These are phyloP conservation scores for Ypsolopha scabrella DNA, from an alignment of 2,888 invertebrate genomes.

Conservation along the genomic window DNA sequence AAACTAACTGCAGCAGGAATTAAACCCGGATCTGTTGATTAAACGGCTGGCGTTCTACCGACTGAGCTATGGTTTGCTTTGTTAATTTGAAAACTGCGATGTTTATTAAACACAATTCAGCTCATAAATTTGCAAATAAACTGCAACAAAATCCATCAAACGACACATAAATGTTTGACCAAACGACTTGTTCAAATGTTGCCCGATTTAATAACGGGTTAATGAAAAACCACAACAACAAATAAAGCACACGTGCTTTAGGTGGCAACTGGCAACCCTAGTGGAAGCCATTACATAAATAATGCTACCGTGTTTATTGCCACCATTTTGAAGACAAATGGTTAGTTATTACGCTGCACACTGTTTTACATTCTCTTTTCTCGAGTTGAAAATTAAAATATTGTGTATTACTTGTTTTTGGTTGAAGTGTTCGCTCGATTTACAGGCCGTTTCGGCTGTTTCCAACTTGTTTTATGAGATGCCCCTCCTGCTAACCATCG, in stretches of 20 bases:
- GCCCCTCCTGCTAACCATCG: background rate
- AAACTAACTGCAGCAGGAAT: no score
- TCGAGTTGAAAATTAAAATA: constrained; percentile 65
- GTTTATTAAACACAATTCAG: no score
- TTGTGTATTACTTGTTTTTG: constrained; percentile 50
- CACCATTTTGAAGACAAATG: constrained; percentile 70
- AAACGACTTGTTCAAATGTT: constrained; percentile 6
- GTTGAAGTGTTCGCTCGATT: background rate
- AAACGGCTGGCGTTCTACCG: no score
- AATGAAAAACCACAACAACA: constrained; percentile 61
- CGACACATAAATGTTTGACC: no score
- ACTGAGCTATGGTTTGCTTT: no score
- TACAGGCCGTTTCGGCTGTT: constrained; percentile 1
- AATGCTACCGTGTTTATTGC: constrained; percentile 68
- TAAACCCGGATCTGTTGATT: no score
- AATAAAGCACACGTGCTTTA: constrained; percentile 57
- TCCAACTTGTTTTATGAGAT: background rate
- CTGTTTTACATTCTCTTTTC: constrained; percentile 61
- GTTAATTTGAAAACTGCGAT: no score
- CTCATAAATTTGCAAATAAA: no score
- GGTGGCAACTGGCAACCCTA: constrained; percentile 45
- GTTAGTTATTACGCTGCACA: constrained; percentile 67
- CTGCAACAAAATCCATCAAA: no score
- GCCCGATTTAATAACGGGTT: constrained; percentile 34
- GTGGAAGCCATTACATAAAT: constrained; percentile 66